Evolutionary conservation across 1,140 invertebrate species (phyloP), one percentile per base, ranked within the genome.

Genomic region (Trachymyrmex septentrionalis): DNA sequence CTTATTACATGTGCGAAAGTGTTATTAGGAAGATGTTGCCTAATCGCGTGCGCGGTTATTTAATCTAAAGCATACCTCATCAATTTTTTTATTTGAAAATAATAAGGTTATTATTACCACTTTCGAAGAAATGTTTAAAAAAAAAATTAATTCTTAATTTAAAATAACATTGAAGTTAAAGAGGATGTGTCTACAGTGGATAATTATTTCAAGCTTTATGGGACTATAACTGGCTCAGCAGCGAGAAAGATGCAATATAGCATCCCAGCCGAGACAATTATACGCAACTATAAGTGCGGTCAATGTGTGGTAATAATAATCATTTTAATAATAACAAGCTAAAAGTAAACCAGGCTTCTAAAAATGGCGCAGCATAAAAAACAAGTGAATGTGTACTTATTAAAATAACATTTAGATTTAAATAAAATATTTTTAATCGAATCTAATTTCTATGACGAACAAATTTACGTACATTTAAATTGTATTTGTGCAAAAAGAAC

Each of bases 291-390:
- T 27, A 84, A 84, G 38, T 19, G 38, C 44, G 67, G 12, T 72
- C 57, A 61, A 73, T 50, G 55, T 38, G 44, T 59, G 6, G 34
- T 38, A 38, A 38, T 38, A 38, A 38, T 38, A 38, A 38, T 38
- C 34, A 38, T 38, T 38, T 73, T 73, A 84, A 84, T 84, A 84
- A 64, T 63, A 64, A 53, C 3, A 24, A 24, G 21, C 69, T 73
- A 73, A 84, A 84, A 84, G 53, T 73, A 84, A 84, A 61, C 55
- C 27, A 73, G 55, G 57, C 7, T 34, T 71, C 80, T 82, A 73
- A 82, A 53, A 82, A 21, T 69, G 10, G 30, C 16, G 53, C 27
- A 59, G 24, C 66, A 27, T 73, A 73, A 34, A 73, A 73, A 34
- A 67, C n/a, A 55, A 55, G 50, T 44, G n/a, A 80, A 64, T 16